These are phyloP conservation scores for Platalea minor DNA, from an alignment of 2,797 vertebrate species.

Conservation along the genomic window DNA sequence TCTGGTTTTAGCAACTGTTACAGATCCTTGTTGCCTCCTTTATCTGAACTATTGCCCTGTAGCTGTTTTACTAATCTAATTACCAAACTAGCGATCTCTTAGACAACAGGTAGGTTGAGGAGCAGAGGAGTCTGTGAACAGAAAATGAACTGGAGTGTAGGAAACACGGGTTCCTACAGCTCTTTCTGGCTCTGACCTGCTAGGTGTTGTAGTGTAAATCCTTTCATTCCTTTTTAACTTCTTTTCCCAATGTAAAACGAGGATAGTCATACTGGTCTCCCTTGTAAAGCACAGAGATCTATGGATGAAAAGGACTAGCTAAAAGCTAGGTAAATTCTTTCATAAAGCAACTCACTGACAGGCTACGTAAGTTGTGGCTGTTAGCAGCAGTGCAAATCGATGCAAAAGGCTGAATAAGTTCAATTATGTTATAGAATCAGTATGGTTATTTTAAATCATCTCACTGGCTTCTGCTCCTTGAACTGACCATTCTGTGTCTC, in stretches of 20 bases:
- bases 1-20: background rate
- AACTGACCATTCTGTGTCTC: background rate
- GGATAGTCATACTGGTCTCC: background rate
- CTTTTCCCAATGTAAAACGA: background rate
- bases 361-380: background rate
- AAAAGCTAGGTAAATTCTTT: background rate
- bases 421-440: background rate
- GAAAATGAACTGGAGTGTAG: background rate
- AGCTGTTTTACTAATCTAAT: background rate
- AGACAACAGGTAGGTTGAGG: background rate
- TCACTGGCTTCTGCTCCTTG: background rate
- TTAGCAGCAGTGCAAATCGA: background rate
- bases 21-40: background rate
- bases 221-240: background rate
- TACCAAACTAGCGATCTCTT: background rate
- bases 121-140: background rate
- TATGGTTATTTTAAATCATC: background rate
- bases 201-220: background rate
- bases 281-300: background rate
- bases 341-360: background rate
- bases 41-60: background rate
- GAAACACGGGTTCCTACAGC: background rate
- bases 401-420: background rate
- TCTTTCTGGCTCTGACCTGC: background rate
- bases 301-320: background rate